A percentile compares a stretch with the other conserved stretches of the same genome.
Conservation (phyloP, 1,140 invertebrate species). For the Dreissena polymorpha region DNA sequence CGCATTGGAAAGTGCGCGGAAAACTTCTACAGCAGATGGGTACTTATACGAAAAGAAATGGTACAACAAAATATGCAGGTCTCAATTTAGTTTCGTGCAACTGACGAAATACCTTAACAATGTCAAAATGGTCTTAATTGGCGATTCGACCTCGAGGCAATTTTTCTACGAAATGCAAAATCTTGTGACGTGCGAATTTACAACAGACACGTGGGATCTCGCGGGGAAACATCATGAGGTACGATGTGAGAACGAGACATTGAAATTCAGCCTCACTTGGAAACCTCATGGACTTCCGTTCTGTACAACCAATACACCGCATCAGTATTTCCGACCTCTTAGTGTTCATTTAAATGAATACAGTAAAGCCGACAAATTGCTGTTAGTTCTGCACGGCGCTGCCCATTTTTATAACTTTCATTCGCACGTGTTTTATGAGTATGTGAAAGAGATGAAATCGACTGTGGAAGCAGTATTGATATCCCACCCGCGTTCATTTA, state of each 20-base stretch:
- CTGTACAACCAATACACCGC: constrained; percentile 26
- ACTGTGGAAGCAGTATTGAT: constrained; percentile 5
- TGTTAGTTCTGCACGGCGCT: constrained; percentile 30
- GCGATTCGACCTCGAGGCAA: constrained; percentile 45
- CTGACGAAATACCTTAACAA: constrained; percentile 4
- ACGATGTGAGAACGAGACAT: neutral
- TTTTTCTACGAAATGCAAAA: constrained; percentile 15
- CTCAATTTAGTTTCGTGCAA: neutral
- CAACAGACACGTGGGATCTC: constrained; percentile 28
- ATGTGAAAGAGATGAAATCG: constrained; percentile 20
- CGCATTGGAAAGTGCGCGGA: neutral
- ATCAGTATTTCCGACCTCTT: constrained; percentile 31
- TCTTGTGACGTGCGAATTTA: constrained; percentile 20
- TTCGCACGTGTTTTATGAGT: constrained; percentile 30
- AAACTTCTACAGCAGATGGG: constrained; percentile 22
- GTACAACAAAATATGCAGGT: constrained; percentile 12
- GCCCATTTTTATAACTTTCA: constrained; percentile 36
- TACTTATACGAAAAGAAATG: constrained; percentile 28
- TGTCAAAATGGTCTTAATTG: constrained; percentile 20
- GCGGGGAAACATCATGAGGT: constrained; percentile 36
- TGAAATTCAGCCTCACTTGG: constrained; percentile 28
- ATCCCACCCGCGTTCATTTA: neutral
- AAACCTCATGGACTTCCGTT: constrained; percentile 39
- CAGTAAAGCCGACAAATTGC: neutral
- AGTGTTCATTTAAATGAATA: constrained; percentile 19